A percentile compares a stretch with the other conserved stretches of the same genome.
These are phyloP conservation scores for Xestia ashworthii DNA, from an alignment of 2,888 invertebrate genomes.

Conservation along the genomic window DNA sequence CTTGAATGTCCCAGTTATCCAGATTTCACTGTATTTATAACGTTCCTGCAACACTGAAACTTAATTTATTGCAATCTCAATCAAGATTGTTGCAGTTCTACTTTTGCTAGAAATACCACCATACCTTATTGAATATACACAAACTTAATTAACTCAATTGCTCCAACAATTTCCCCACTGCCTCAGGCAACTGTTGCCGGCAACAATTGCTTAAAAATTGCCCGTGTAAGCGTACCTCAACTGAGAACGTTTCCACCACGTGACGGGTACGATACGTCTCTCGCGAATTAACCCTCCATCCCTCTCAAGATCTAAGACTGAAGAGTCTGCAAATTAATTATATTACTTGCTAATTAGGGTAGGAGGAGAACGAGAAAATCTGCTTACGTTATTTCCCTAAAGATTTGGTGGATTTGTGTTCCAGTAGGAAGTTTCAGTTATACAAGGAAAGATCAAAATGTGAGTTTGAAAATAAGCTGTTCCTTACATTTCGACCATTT, in stretches of 20 bases:
- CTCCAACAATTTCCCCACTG: neutral
- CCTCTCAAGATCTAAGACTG: constrained; percentile 38
- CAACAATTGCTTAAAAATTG: neutral
- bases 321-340: constrained; percentile 39
- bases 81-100: neutral
- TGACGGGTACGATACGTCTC: constrained; percentile 17
- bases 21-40: too few relatives aligned
- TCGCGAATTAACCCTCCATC: constrained; percentile 16
- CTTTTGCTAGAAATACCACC: neutral
- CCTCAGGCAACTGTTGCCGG: neutral
- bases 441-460: neutral
- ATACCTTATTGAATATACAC: neutral
- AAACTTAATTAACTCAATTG: neutral
- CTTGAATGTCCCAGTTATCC: too few relatives aligned
- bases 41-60: neutral
- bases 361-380: constrained; percentile 19
- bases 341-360: constrained; percentile 44
- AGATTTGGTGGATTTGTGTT: constrained; percentile 17
- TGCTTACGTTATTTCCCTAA: constrained; percentile 48
- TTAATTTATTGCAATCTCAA: neutral
- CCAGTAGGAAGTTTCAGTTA: neutral
- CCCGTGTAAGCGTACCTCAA: neutral
- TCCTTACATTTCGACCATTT: neutral
- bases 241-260: neutral
- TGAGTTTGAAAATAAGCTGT: neutral